Base-by-base conservation (phyloP, 2,113 vertebrate genomes). In the Brienomyrus longianalis region DNA sequence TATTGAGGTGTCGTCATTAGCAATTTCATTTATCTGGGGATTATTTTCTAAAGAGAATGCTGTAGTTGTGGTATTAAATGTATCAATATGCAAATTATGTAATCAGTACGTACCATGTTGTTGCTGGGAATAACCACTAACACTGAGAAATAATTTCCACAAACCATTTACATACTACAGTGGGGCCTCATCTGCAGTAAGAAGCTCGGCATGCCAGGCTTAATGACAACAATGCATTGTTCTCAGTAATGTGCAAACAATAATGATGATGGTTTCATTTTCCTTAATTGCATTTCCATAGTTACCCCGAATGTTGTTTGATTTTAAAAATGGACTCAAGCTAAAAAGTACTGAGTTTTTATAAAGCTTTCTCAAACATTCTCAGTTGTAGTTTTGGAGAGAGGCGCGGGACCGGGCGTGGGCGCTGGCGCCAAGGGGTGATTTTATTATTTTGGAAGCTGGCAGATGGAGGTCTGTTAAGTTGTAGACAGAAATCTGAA, bases 401-500 rank as follows among this genome's bases (percentile, higher is more conserved):
- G 91, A 94, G 95, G 95, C 89, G 91, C 96, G 95, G 31, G 31
- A 31, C 31, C 31, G 31, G 31, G 31, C 31, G 31, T 31, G 31
- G 94, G 94, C 91, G 74, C 96, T 95, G 95, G 95, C 95, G 93
- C 95, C 96, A 92, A 93, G 93, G 92, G 94, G 23, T 54, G 17
- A 70, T 70, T 70, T 31, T 27, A 74, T 27, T 88, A 50, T 83
- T 56, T 48, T 95, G 94, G 93, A 96, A 95, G 94, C 95, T 94
- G 95, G 95, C 96, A 96, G 95, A 96, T 95, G 96, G 92, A 94
- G 93, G 92, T 95, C 95, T 89, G 94, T 97, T 95, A 95, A 96
- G 95, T 96, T 95, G 94, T 94, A 94, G 94, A 94, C 91, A 93
- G 93, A 96, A 95, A 96, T 96, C 96, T 96, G 96, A 97, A 96